Percentiles rank a stretch among this genome's conserved stretches.
These are phyloP conservation scores for Erithacus rubecula DNA, from an alignment of 2,797 vertebrate genomes.

Conservation along the genomic window DNA sequence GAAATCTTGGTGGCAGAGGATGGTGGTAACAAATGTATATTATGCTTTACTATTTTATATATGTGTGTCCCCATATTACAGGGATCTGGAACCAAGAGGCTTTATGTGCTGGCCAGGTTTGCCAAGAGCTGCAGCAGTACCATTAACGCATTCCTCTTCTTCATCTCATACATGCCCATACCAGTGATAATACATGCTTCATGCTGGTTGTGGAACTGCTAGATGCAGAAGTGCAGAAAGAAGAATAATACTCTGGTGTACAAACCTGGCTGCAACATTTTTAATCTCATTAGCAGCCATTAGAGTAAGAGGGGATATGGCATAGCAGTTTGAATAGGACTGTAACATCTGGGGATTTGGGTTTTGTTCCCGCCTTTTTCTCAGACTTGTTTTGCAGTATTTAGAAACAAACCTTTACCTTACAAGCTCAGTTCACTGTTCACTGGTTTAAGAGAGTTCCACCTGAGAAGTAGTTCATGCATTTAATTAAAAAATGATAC, in stretches of 20 bases:
- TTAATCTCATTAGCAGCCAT: neutral
- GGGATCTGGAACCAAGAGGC: neutral
- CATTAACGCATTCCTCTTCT: neutral
- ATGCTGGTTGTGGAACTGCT: neutral
- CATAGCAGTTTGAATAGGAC: neutral
- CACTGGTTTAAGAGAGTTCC: neutral
- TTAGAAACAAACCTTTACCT: neutral
- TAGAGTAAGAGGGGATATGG: neutral
- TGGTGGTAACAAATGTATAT: neutral
- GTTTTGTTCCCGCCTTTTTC: neutral
- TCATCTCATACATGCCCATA: neutral
- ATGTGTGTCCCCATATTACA: fast-evolving
- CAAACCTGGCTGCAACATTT: neutral
- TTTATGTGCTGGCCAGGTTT: neutral
- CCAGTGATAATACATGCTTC: neutral
- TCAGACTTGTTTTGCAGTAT: neutral
- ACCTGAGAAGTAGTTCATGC: neutral
- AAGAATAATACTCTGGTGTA: neutral
- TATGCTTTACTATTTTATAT: neutral
- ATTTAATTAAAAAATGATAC: neutral
- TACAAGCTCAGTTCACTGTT: neutral
- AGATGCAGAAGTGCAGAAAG: neutral
- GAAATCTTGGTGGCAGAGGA: neutral
- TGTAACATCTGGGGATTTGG: neutral
- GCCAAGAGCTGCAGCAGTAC: neutral